Base-by-base conservation (phyloP, 2,888 invertebrate genomes). In the Crocallis elinguaria region DNA sequence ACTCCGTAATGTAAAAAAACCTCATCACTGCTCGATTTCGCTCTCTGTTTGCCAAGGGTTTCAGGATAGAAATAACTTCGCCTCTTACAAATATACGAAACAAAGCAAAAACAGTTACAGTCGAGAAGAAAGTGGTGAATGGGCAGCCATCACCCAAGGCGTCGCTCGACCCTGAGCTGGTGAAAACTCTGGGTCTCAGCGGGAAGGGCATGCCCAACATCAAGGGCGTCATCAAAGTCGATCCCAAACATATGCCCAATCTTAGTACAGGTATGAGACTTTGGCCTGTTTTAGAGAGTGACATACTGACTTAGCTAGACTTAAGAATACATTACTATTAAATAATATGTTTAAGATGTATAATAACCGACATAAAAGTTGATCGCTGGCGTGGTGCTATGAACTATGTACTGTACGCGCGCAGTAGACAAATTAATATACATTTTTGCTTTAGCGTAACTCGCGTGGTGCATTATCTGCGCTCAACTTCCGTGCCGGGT, bases 191-290 rank as follows among this genome's bases (percentile, higher is more conserved):
- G 50, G 92, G 92, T 56, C 82, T 93, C 46, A 78, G 83, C 61
- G 90, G 89, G 38, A 92, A 92, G 69, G 92, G 92, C 61, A 90
- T 92, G 91, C 92, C 92, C 53, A 91, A 92, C 73, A 92, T 92
- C 67, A 95, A 95, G 76, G 95, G 95, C 9, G 94, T 95, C 43
- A 94, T 95, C 53, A 94, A 95, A 81, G 94, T 95, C 13, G 95
- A 95, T 76, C 94, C 95, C 36, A 94, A 95, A 71, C 95, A 95
- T 79, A 93, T 95, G 88, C 94, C 95, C 13, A 92, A 90, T 68
- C 86, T 92, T 57, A 82, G 86, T 54, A 92, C 92, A 70, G 93
- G 92, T 92, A 80, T 49, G 46, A 27, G n/a, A 35, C 27, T 42
- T 43, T 36, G 17, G 25, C n/a, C 32, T 27, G 43, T 14, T 50